Evolutionary conservation across 2,797 vertebrate species (phyloP).

Genomic region (Sparidentex hasta): DNA sequence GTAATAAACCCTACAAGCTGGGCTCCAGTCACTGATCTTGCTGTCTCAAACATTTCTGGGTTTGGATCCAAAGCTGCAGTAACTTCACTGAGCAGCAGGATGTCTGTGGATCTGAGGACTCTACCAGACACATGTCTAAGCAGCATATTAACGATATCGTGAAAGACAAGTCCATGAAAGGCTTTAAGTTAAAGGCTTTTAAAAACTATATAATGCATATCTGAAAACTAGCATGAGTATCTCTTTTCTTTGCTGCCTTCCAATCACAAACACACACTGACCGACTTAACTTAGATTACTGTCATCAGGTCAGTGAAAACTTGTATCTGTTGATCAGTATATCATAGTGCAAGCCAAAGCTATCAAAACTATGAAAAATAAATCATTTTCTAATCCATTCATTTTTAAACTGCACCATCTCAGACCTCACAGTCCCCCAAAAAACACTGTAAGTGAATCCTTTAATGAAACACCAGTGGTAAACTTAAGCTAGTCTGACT

Average conservation of each 20-base stretch:
- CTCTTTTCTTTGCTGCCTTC: background rate
- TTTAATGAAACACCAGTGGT: background rate
- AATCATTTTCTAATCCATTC: background rate
- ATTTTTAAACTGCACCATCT: background rate
- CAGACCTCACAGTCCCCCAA: background rate
- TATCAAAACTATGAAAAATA: background rate
- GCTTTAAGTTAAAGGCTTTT: slow-evolving; percentile 25
- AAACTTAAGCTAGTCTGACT: background rate
- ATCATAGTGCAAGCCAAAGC: background rate
- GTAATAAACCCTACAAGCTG: background rate
- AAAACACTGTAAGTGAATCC: background rate
- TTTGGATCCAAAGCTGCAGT: slow-evolving; percentile 6
- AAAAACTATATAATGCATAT: slow-evolving; percentile 5
- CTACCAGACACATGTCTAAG: slow-evolving; percentile 3
- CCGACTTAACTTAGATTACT: background rate
- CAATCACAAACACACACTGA: slow-evolving; percentile 8
- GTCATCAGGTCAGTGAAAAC: slow-evolving; percentile 21
- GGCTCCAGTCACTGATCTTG: background rate
- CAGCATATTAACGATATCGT: slow-evolving; percentile 11
- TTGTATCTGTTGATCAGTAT: background rate
- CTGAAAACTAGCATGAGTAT: background rate
- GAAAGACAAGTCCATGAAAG: slow-evolving; percentile 20
- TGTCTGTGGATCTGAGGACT: slow-evolving; percentile 19
- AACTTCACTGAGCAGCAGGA: slow-evolving; percentile 12
- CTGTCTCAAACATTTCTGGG: background rate